A percentile compares a stretch with the other conserved stretches of the same genome.
Conservation (phyloP, 35 echinoderm and acorn worm species). For the Apostichopus parvimensis region DNA sequence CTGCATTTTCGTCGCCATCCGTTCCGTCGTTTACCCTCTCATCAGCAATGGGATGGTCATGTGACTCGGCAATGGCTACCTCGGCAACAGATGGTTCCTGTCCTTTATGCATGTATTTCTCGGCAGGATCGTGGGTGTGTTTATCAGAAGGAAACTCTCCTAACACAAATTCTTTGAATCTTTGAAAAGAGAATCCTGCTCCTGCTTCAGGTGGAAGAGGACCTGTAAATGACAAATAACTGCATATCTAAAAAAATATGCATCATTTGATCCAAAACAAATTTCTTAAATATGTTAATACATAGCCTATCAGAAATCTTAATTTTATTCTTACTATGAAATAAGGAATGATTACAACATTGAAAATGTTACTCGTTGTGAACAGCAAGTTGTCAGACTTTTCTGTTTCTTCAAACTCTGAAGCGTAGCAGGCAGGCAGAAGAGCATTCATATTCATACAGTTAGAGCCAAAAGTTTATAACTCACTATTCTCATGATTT, state of each 20-base stretch:
- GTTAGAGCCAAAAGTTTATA: too few relatives aligned
- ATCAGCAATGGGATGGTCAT: background rate
- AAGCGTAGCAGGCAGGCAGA: too few relatives aligned
- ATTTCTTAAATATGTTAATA: too few relatives aligned
- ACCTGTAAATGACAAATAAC: background rate
- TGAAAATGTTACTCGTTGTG: too few relatives aligned
- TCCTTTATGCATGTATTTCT: constrained; percentile 6
- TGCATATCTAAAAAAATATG: background rate
- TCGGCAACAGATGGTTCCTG: constrained; percentile 13
- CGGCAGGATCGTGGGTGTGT: constrained; percentile 24
- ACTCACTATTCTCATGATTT: too few relatives aligned
- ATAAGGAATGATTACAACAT: too few relatives aligned
- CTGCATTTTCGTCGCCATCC: background rate
- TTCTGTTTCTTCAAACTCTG: too few relatives aligned
- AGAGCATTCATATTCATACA: too few relatives aligned
- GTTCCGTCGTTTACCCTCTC: background rate
- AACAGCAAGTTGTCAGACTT: too few relatives aligned
- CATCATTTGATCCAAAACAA: background rate
- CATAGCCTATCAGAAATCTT: too few relatives aligned
- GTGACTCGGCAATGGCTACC: background rate
- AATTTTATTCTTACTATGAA: too few relatives aligned
- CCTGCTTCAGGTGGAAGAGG: constrained; percentile 14
- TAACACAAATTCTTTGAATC: constrained; percentile 5
- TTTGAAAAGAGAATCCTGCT: constrained; percentile 11
- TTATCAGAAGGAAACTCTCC: background rate